Conservation (phyloP, 2,888 invertebrate genomes). For the Oxystoma pomonae region DNA sequence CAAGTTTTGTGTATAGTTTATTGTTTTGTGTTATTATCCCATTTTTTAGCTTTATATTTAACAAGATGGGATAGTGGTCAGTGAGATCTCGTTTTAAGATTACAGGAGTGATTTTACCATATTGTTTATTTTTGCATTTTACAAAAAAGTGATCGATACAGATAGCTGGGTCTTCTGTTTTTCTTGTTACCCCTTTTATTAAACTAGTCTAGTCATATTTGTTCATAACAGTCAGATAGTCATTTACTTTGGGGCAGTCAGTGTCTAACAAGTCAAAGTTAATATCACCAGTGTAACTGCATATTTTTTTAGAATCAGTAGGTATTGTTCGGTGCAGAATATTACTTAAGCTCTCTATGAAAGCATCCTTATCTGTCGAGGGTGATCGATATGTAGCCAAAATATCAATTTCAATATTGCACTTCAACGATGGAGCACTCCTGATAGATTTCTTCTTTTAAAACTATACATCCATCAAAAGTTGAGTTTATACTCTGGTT, state of each 20-base stretch:
- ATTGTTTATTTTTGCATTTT: conserved; percentile 9
- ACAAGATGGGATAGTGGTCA: conserved; percentile 15
- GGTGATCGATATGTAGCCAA: conserved; percentile 10
- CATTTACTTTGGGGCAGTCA: conserved; percentile 7
- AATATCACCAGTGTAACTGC: neutral
- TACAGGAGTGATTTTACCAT: conserved; percentile 2
- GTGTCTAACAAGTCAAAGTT: conserved; percentile 1
- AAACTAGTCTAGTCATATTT: conserved; percentile 9
- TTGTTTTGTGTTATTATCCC: neutral
- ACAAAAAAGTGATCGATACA: conserved; percentile 15
- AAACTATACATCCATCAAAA: conserved; percentile 14
- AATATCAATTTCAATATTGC: conserved; percentile 10
- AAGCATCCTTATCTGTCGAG: conserved; percentile 4
- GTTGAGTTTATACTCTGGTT: conserved; percentile 11
- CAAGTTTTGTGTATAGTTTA: neutral
- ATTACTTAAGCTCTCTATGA: conserved; percentile 9
- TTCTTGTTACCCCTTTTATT: conserved; percentile 8
- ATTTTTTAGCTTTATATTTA: conserved; percentile 4
- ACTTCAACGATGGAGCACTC: conserved; percentile 4
- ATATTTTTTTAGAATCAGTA: conserved; percentile 2
- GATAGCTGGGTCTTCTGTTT: conserved; percentile 4
- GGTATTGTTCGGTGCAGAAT: neutral
- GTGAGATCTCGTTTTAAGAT: conserved; percentile 11
- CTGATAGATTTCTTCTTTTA: neutral
- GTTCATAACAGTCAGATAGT: conserved; percentile 10